Evolutionary conservation across 2,888 invertebrate genomes (phyloP).

Genomic region (Choristoneura rosaceana): DNA sequence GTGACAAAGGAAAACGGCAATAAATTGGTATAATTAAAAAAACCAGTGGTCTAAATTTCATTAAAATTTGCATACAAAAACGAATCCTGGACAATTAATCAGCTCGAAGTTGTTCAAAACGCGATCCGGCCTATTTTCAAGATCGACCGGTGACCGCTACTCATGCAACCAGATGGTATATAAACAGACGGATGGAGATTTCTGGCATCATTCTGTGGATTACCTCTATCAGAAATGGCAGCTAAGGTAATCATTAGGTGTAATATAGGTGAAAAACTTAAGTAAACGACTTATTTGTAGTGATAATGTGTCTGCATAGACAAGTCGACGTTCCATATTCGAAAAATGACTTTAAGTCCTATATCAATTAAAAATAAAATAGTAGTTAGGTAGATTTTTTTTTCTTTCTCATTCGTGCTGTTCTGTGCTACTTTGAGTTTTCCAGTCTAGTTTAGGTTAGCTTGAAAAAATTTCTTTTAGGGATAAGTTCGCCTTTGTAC

Average conservation of each 20-base stretch:
- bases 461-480: too few species aligned
- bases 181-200: constrained; percentile 51
- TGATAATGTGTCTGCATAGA: too few species aligned
- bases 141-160: constrained; percentile 55
- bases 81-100: constrained; percentile 35
- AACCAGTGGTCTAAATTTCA: constrained; percentile 25
- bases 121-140: constrained; percentile 54
- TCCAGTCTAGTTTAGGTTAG: too few species aligned
- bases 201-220: constrained; percentile 63
- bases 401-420: too few species aligned
- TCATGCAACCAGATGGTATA: constrained; percentile 51
- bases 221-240: constrained; percentile 66
- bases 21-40: constrained; percentile 21
- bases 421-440: too few species aligned
- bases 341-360: too few species aligned
- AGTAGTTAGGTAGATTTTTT: too few species aligned
- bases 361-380: too few species aligned
- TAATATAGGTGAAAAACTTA: too few species aligned
- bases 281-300: too few species aligned
- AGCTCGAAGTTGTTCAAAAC: background rate
- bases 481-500: too few species aligned
- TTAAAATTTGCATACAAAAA: constrained; percentile 32
- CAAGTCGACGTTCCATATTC: too few species aligned
- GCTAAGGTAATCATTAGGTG: constrained; percentile 64
- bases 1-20: constrained; percentile 24